Conservation (phyloP, 2,113 vertebrate species). For the Eretmochelys imbricata region DNA sequence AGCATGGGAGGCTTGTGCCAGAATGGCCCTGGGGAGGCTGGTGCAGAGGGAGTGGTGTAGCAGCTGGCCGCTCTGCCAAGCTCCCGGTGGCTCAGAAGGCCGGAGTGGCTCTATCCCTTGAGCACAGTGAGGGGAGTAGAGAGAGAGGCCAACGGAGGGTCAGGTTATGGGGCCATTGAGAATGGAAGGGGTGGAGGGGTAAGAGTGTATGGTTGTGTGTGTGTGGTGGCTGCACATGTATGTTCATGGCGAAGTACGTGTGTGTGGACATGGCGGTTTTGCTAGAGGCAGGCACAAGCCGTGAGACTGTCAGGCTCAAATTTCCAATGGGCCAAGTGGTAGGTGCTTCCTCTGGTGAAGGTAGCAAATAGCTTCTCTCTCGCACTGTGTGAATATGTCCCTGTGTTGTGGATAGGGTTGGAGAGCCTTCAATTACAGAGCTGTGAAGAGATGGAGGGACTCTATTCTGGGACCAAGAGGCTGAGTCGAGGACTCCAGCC, state of each 20-base stretch:
- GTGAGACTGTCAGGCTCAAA: not conserved
- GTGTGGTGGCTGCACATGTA: not conserved
- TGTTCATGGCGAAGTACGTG: not conserved
- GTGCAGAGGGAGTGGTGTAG: not conserved
- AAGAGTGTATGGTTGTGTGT: not conserved
- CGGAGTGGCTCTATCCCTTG: not conserved
- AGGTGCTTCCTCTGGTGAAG: not conserved
- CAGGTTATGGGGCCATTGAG: not conserved
- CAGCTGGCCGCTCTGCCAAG: not conserved
- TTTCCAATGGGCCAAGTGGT: not conserved
- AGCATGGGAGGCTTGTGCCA: not conserved
- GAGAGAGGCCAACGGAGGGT: not conserved
- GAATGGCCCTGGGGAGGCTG: not conserved
- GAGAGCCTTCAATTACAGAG: not conserved
- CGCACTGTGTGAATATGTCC: not conserved
- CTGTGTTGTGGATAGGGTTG: not conserved
- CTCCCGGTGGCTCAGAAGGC: rapidly evolving
- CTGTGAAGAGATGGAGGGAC: not conserved
- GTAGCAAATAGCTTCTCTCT: not conserved
- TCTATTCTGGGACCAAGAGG: not conserved
- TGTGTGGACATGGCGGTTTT: not conserved
- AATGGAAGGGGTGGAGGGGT: not conserved
- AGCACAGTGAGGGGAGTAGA: not conserved
- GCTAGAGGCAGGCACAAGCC: not conserved
- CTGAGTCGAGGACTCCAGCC: not conserved